A percentile compares a stretch with the other conserved stretches of the same genome.
Conservation (phyloP, 2,113 vertebrate genomes). For the Lophius piscatorius region DNA sequence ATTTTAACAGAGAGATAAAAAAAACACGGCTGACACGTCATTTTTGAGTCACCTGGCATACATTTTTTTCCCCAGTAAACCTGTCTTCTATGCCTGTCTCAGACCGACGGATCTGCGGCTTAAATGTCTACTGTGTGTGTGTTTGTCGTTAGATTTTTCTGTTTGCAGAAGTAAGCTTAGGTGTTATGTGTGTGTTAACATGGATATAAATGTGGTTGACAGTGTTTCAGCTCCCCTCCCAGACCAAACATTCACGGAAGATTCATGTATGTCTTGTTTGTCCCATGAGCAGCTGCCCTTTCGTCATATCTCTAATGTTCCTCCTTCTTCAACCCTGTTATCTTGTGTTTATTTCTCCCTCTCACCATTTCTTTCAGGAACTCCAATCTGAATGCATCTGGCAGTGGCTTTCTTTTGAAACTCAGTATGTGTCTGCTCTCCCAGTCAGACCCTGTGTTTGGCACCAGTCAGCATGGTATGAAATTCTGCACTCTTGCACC, state of each 20-base stretch:
- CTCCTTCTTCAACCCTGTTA: not conserved
- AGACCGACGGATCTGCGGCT: constrained; percentile 25
- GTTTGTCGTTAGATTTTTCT: not conserved
- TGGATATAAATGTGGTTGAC: constrained; percentile 24
- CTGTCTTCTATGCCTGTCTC: constrained; percentile 19
- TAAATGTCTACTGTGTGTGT: constrained; percentile 20
- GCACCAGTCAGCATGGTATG: constrained; percentile 78
- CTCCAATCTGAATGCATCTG: constrained; percentile 85
- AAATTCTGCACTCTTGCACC: constrained; percentile 12
- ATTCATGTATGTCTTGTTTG: too few species aligned
- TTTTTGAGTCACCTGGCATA: constrained; percentile 15
- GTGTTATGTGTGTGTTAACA: constrained; percentile 7
- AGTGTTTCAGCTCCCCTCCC: constrained; percentile 7
- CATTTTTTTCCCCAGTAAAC: constrained; percentile 16
- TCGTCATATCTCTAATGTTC: not conserved
- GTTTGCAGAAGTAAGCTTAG: too few species aligned
- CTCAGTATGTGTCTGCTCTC: constrained; percentile 86
- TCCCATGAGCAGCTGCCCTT: not conserved
- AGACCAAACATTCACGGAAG: too few species aligned
- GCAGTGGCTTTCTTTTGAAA: constrained; percentile 86
- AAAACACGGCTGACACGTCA: too few species aligned
- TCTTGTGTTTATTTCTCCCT: constrained; percentile 14
- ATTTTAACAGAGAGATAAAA: too few species aligned
- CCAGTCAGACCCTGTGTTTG: constrained; percentile 64
- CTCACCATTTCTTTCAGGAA: constrained; percentile 78